Conservation (phyloP, 2,888 invertebrate genomes). For the Sympetrum striolatum region DNA sequence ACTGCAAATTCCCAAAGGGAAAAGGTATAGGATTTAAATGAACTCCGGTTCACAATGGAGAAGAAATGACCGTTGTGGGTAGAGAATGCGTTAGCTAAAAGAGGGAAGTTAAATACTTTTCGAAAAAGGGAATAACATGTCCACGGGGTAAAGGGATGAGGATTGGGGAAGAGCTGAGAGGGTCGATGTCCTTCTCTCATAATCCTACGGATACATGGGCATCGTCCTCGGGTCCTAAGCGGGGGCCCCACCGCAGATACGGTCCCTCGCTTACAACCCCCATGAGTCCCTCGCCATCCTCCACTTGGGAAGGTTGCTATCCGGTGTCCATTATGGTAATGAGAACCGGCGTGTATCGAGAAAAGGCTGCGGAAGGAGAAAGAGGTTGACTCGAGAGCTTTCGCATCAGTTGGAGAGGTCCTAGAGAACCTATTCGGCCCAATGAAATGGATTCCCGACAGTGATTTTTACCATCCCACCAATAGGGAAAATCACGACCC, state of each 20-base stretch:
- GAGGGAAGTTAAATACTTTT: background rate
- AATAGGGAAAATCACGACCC: too few species aligned
- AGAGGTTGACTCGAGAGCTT: too few species aligned
- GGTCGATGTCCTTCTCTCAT: background rate
- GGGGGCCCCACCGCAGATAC: background rate
- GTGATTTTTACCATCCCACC: too few species aligned
- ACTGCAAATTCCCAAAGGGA: background rate
- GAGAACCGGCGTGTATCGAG: background rate
- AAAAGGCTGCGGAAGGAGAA: background rate
- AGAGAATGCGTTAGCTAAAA: background rate
- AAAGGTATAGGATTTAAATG: background rate
- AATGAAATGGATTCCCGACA: too few species aligned
- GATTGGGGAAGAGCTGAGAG: background rate
- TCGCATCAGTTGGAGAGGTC: too few species aligned
- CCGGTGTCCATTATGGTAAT: background rate
- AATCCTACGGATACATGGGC: background rate
- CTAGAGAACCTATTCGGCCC: too few species aligned
- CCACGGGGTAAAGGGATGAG: background rate
- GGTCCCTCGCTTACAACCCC: background rate
- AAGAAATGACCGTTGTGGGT: background rate
- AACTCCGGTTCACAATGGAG: background rate
- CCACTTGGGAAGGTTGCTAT: background rate
- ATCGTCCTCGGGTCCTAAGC: background rate
- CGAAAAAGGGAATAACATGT: background rate
- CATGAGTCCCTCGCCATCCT: background rate